These are phyloP conservation scores for Triplophysa siluroides DNA, from an alignment of 2,113 vertebrate species.

Conservation along the genomic window DNA sequence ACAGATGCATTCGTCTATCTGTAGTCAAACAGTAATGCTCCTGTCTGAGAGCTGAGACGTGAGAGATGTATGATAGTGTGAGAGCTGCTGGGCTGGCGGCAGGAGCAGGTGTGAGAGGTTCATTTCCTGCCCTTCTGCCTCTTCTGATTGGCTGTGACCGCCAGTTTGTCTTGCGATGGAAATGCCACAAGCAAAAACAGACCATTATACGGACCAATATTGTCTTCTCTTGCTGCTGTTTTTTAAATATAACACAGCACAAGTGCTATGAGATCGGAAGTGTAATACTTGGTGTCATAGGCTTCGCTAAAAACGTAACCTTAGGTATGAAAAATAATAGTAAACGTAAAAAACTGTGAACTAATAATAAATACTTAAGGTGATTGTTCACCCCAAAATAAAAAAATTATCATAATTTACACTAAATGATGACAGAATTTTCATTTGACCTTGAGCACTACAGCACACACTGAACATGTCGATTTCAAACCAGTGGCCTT, in stretches of 20 bases:
- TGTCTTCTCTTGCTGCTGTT: neutral
- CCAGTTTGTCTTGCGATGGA: neutral
- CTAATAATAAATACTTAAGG: too few species aligned
- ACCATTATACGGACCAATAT: neutral
- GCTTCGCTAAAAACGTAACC: too few species aligned
- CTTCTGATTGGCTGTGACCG: constrained; percentile 1
- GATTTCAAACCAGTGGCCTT: constrained; percentile 4
- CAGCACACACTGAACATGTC: neutral
- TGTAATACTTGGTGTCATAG: neutral
- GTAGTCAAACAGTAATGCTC: neutral
- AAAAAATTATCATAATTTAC: too few species aligned
- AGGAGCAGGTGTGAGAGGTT: neutral
- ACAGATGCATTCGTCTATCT: neutral
- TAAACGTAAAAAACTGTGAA: too few species aligned
- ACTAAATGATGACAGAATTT: too few species aligned
- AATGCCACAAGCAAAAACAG: constrained; percentile 4
- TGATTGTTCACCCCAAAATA: too few species aligned
- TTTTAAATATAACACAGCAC: neutral
- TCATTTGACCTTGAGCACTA: neutral
- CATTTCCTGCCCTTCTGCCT: neutral
- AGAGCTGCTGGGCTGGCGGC: neutral
- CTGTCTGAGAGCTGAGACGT: neutral
- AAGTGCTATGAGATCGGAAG: neutral
- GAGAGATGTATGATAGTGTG: neutral
- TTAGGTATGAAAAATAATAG: too few species aligned